phyloP scores from a whole-genome alignment of 2,888 invertebrate species.

The Stenoptilia bipunctidactyla region DNA sequence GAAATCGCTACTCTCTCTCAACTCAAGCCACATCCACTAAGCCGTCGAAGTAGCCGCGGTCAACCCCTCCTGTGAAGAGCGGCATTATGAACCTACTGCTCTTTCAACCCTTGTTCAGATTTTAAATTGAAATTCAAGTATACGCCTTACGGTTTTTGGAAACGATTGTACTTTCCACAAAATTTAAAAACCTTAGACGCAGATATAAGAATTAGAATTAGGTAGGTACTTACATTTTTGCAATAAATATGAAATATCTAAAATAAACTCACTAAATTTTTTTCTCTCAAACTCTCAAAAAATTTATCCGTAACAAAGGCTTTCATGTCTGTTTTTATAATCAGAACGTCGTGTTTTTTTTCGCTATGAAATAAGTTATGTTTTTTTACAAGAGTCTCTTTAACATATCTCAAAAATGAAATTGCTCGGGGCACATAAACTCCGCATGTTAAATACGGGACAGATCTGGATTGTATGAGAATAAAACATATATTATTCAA shows the following conservation, averaged over 20 bases:
- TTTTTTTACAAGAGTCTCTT: neutral
- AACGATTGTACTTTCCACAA: conserved; percentile 20
- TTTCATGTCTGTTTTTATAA: neutral
- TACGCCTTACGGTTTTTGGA: conserved; percentile 16
- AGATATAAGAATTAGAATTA: neutral
- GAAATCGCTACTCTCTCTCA: too few relatives aligned
- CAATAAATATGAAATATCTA: too few relatives aligned
- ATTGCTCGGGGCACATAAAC: conserved; percentile 31
- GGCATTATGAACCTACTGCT: conserved; percentile 57
- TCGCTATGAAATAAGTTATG: neutral
- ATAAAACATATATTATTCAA: conserved; percentile 59
- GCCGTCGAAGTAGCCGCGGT: conserved; percentile 60
- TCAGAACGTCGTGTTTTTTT: neutral
- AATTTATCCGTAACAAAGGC: too few relatives aligned
- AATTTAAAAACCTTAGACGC: neutral
- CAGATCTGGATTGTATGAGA: conserved; percentile 31
- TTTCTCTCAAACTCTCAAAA: too few relatives aligned
- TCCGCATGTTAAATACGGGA: conserved; percentile 28
- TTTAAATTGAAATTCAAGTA: conserved; percentile 39
- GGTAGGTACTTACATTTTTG: too few relatives aligned
- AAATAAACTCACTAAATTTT: too few relatives aligned
- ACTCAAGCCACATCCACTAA: conserved; percentile 24
- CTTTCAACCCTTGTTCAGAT: conserved; percentile 41
- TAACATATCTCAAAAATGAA: conserved; percentile 24
- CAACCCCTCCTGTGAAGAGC: conserved; percentile 54